These are phyloP conservation scores for Sylvia atricapilla DNA, from an alignment of 2,113 vertebrate species.

Conservation along the genomic window DNA sequence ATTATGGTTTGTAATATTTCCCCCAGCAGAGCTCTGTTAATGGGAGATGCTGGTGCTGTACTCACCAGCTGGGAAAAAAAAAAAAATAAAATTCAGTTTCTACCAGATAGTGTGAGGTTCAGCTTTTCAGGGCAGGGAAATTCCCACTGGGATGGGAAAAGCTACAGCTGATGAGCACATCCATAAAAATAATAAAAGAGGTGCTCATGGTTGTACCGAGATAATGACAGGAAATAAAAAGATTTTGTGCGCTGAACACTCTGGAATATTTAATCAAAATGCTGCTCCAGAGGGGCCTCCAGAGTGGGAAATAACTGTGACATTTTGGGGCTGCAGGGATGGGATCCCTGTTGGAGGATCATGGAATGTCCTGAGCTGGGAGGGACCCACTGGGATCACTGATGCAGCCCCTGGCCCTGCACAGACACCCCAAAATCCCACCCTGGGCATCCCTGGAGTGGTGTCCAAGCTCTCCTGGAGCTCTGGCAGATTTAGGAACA, in stretches of 20 bases:
- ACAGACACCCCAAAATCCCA: neutral
- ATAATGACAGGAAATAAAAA: constrained; percentile 39
- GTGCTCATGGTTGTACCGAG: neutral
- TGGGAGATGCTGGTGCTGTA: neutral
- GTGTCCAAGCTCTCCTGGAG: accelerated
- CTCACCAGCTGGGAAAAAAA: neutral
- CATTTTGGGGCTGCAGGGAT: neutral
- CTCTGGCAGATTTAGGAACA: neutral
- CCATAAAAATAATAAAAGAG: constrained; percentile 46
- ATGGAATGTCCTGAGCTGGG: neutral
- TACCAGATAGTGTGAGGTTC: neutral
- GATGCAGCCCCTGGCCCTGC: neutral
- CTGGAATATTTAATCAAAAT: neutral
- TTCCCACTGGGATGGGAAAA: neutral
- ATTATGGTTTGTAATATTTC: neutral
- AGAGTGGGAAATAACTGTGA: neutral
- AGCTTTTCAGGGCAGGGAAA: constrained; percentile 21
- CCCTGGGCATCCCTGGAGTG: neutral
- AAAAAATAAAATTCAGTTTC: neutral
- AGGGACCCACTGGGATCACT: accelerated
- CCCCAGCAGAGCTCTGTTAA: neutral
- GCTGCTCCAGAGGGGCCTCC: neutral
- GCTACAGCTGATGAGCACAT: constrained; percentile 45
- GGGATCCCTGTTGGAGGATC: neutral
- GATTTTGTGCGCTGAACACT: neutral